These are phyloP conservation scores for Lacerta viridis DNA, from an alignment of 2,797 vertebrate species.

Conservation along the genomic window DNA sequence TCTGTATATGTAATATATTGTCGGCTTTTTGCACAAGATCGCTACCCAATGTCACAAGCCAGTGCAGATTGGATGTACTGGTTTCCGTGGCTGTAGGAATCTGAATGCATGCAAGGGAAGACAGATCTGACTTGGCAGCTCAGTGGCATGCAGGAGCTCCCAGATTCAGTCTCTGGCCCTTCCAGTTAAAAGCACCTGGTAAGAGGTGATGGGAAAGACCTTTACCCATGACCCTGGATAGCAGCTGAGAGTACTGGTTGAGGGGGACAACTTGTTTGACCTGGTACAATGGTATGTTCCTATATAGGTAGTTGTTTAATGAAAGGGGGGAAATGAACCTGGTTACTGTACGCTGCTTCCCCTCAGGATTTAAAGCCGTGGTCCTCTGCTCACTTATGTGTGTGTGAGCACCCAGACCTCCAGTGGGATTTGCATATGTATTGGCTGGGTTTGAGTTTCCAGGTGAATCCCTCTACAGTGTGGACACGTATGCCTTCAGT, in stretches of 20 bases:
- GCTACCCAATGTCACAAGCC: not conserved
- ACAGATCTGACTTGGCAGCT: not conserved
- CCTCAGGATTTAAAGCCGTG: not conserved
- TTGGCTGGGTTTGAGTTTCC: not conserved
- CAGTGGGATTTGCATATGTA: not conserved
- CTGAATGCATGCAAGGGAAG: not conserved
- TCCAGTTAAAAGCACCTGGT: too few species aligned
- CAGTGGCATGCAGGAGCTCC: too few species aligned
- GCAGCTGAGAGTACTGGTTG: not conserved
- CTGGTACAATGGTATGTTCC: not conserved
- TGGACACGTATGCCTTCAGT: not conserved
- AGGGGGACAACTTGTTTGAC: not conserved
- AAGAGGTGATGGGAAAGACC: not conserved
- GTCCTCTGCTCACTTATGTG: not conserved
- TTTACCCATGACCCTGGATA: not conserved
- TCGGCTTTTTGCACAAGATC: not conserved
- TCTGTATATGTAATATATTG: conserved; percentile 31
- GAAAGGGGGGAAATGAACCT: not conserved
- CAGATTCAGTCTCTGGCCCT: too few species aligned
- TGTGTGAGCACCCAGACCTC: not conserved
- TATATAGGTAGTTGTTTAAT: not conserved
- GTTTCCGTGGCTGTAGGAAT: not conserved
- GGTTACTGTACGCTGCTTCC: not conserved
- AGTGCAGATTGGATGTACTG: not conserved
- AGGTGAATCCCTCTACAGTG: not conserved